Evolutionary conservation across 1,140 invertebrate genomes (phyloP).

Genomic region (Dysdera silvatica): DNA sequence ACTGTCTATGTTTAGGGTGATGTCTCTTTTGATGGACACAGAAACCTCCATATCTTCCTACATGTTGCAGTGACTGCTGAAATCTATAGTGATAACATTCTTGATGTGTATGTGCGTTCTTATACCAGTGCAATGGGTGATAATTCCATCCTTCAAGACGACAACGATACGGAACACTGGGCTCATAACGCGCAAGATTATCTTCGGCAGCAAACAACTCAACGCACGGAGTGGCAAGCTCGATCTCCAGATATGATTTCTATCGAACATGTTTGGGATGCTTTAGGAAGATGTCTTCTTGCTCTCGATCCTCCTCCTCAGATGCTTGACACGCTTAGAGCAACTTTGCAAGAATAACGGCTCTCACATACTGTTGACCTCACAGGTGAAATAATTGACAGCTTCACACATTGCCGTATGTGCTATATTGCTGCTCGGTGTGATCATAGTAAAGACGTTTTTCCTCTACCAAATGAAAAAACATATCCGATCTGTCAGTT

Average conservation of each 20-base stretch:
- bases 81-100: neutral
- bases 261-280: neutral
- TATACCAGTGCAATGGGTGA: neutral
- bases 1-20: neutral
- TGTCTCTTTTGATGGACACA: neutral
- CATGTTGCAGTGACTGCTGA: neutral
- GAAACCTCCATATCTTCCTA: neutral
- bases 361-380: neutral
- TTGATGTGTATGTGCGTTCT: neutral
- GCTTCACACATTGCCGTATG: neutral
- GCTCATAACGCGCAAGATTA: neutral
- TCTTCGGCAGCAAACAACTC: neutral
- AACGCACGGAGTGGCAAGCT: too few species aligned
- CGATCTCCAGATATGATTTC: neutral
- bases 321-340: neutral
- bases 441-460: too few species aligned
- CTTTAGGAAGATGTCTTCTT: neutral
- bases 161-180: neutral
- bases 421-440: neutral
- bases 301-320: neutral
- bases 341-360: neutral
- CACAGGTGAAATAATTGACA: neutral
- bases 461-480: too few species aligned
- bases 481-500: too few species aligned
- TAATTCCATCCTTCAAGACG: neutral